A percentile compares a stretch with the other conserved stretches of the same genome.
These are phyloP conservation scores for Steatocranus sp. DNA, from an alignment of 2,797 vertebrate species.

Conservation along the genomic window DNA sequence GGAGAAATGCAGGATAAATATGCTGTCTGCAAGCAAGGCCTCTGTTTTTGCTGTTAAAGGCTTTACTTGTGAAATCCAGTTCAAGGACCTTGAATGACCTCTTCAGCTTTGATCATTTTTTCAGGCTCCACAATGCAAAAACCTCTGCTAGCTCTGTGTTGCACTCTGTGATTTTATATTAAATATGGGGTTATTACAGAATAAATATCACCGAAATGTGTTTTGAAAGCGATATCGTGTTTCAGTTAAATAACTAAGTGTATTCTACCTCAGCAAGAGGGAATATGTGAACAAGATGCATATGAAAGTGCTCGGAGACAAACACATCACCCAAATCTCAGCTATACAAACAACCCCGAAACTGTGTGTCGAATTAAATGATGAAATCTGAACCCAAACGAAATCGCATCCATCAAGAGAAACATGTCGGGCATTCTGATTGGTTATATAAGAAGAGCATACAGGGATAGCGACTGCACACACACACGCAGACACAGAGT, in stretches of 20 bases:
- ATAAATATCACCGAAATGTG: not conserved
- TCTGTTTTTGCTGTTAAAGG: not conserved
- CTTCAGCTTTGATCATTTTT: not conserved
- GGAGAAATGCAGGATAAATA: not conserved
- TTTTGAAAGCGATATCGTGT: not conserved
- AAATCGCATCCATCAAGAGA: slow-evolving; percentile 50
- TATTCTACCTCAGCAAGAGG: not conserved
- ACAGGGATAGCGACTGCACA: slow-evolving; percentile 33
- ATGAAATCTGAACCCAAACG: slow-evolving; percentile 66
- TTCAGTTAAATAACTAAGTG: not conserved
- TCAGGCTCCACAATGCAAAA: not conserved
- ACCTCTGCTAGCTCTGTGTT: not conserved
- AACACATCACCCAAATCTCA: slow-evolving; percentile 4
- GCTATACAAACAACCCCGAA: slow-evolving; percentile 50
- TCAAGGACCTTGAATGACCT: not conserved
- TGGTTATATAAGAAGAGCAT: slow-evolving; percentile 67
- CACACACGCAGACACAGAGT: no score
- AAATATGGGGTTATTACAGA: not conserved
- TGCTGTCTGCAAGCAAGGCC: slow-evolving; percentile 1
- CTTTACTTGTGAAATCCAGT: not conserved
- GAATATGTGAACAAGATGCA: not conserved
- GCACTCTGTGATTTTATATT: not conserved
- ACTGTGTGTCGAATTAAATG: slow-evolving; percentile 60
- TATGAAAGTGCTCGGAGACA: not conserved
- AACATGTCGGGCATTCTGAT: slow-evolving; percentile 60